These are phyloP conservation scores for Lasaia peninsularis DNA, from an alignment of 1,140 invertebrate genomes.

Conservation along the genomic window DNA sequence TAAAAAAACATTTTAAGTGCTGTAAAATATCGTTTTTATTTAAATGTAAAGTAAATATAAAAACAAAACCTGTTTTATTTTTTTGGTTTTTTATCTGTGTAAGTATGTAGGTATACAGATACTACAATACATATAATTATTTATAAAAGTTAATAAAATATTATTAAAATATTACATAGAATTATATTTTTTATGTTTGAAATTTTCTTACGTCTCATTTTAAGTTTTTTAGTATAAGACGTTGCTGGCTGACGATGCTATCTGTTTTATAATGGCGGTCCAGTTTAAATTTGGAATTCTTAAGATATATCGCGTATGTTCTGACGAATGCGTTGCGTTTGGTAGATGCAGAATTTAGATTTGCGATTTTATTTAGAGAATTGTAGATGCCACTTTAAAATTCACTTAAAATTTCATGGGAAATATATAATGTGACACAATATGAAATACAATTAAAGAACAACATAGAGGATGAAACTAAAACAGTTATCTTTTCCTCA, in stretches of 20 bases:
- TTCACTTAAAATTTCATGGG: background rate
- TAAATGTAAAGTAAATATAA: too few species aligned
- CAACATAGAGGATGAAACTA: too few species aligned
- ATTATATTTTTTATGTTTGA: background rate
- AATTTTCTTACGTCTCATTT: slow-evolving; percentile 11
- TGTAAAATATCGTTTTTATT: too few species aligned
- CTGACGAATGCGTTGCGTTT: slow-evolving; percentile 33
- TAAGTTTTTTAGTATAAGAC: slow-evolving; percentile 37
- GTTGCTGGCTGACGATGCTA: slow-evolving; percentile 33
- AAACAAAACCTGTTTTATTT: too few species aligned
- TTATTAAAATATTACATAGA: background rate
- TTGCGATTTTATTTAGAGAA: background rate
- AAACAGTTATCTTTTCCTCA: too few species aligned
- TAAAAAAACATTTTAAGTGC: too few species aligned
- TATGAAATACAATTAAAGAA: too few species aligned
- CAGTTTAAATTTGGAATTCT: slow-evolving; percentile 58
- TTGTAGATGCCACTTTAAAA: background rate
- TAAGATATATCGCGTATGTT: slow-evolving; percentile 41
- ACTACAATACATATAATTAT: too few species aligned
- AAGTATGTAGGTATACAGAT: too few species aligned
- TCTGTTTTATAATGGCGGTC: slow-evolving; percentile 48
- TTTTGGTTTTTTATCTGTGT: too few species aligned
- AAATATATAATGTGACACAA: too few species aligned
- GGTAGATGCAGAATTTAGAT: slow-evolving; percentile 4
- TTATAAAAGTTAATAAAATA: too few species aligned